These are phyloP conservation scores for Pachypsylla venusta DNA, from an alignment of 1,140 invertebrate genomes.

Conservation along the genomic window DNA sequence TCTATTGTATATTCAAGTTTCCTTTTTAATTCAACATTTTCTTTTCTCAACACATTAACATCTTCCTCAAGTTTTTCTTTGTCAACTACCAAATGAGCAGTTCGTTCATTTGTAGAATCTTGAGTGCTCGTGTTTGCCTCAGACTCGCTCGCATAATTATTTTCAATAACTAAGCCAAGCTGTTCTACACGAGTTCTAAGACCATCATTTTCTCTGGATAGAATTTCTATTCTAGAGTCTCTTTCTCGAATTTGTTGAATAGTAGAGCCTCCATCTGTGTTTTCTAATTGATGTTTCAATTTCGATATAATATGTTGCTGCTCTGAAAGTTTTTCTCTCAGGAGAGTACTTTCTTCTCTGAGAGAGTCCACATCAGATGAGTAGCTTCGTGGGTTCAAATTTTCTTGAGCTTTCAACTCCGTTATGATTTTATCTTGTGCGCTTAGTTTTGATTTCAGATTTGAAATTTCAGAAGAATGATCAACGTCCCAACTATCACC, in stretches of 20 bases:
- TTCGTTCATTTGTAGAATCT: too few species aligned
- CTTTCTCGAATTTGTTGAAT: neutral
- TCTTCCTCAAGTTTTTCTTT: constrained; percentile 1
- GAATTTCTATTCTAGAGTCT: neutral
- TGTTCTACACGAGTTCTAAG: neutral
- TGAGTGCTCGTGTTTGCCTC: neutral
- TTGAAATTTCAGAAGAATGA: neutral
- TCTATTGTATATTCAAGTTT: neutral
- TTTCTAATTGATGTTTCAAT: neutral
- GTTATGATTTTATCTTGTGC: neutral
- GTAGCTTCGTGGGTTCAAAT: neutral
- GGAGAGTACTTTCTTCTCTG: neutral
- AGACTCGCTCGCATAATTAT: neutral
- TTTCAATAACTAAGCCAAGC: neutral
- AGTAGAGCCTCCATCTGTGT: neutral
- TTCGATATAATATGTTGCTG: neutral
- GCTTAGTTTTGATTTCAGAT: neutral
- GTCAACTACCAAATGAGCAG: neutral
- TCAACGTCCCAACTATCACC: neutral
- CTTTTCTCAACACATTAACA: neutral
- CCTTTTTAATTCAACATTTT: neutral
- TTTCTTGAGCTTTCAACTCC: neutral
- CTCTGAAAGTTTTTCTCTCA: neutral
- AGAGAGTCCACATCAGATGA: neutral
- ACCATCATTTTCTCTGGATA: constrained; percentile 3